These are phyloP conservation scores for Ochotona princeps DNA, from an alignment of 2,113 vertebrate species.

Conservation along the genomic window DNA sequence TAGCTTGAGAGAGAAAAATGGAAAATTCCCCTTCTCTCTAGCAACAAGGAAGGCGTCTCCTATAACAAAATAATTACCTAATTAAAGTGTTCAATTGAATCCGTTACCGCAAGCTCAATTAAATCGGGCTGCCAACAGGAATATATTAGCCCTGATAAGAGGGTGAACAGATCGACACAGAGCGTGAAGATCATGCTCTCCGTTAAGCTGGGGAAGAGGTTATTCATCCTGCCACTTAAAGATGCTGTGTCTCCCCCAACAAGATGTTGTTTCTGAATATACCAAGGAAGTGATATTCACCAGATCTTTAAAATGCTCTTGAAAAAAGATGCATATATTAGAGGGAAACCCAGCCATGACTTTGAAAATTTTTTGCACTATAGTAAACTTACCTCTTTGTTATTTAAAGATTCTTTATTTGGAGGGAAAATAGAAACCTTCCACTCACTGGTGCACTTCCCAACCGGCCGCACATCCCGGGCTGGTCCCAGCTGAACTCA, in stretches of 20 bases:
- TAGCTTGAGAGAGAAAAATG: slow-evolving; percentile 70
- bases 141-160: slow-evolving; percentile 77
- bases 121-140: slow-evolving; percentile 76
- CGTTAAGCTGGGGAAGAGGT: slow-evolving; percentile 10
- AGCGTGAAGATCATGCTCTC: slow-evolving; percentile 71
- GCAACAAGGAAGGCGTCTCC: slow-evolving; percentile 60
- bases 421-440: too few species aligned
- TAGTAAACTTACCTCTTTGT: too few species aligned
- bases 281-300: neutral
- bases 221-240: slow-evolving; percentile 60
- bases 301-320: too few species aligned
- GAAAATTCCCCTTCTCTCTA: slow-evolving; percentile 47
- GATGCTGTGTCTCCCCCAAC: slow-evolving; percentile 13
- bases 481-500: too few species aligned
- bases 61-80: slow-evolving; percentile 82
- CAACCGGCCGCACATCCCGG: too few species aligned
- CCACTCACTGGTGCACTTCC: too few species aligned
- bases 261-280: slow-evolving; percentile 39
- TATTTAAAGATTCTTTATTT: too few species aligned
- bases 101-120: slow-evolving; percentile 79
- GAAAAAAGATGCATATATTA: too few species aligned
- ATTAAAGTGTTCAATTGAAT: slow-evolving; percentile 80
- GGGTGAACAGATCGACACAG: slow-evolving; percentile 55
- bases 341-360: too few species aligned
- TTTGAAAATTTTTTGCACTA: too few species aligned